Conservation (phyloP, 2,797 vertebrate genomes). For the Crenichthys baileyi region DNA sequence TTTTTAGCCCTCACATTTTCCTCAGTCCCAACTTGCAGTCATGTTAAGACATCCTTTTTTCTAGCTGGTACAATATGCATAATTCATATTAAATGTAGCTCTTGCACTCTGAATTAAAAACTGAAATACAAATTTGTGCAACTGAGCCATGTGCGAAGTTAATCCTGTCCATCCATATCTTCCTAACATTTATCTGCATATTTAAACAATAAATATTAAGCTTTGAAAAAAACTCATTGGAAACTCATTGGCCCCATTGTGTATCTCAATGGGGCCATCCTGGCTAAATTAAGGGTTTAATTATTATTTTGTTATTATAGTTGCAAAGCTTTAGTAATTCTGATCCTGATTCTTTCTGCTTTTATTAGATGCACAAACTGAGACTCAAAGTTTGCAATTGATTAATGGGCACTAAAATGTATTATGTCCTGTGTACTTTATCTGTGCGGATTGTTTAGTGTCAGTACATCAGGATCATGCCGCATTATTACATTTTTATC, state of each 20-base stretch:
- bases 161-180: not conserved
- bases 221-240: not conserved
- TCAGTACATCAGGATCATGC: not conserved
- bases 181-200: not conserved
- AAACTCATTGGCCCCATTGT: not conserved
- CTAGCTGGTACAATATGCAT: not conserved
- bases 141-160: not conserved
- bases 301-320: not conserved
- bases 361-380: not conserved
- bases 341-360: not conserved
- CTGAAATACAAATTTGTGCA: not conserved
- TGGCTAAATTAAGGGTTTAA: not conserved
- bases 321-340: not conserved
- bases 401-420: constrained; percentile 17
- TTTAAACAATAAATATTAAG: not conserved
- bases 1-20: not conserved
- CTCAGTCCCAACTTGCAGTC: not conserved
- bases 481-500: constrained; percentile 24
- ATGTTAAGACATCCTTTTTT: not conserved
- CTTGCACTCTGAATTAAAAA: not conserved
- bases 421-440: not conserved
- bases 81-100: not conserved
- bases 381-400: constrained; percentile 13
- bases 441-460: not conserved
- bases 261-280: not conserved